phyloP scores from a whole-genome alignment of 2,888 invertebrate genomes.

The Aphodius sticticus region DNA sequence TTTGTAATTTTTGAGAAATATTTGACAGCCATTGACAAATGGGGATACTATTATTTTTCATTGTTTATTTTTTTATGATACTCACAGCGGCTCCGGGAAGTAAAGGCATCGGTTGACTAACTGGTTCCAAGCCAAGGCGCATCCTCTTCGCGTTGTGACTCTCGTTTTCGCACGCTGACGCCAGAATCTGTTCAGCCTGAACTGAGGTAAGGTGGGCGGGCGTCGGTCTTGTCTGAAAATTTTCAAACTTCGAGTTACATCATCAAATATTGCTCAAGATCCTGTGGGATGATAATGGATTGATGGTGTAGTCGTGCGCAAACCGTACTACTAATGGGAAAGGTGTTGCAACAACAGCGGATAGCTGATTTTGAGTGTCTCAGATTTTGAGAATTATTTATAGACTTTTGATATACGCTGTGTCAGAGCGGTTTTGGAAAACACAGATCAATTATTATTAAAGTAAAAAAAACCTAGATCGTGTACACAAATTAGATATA shows the following conservation, averaged over 20 bases:
- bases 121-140: conserved; percentile 94
- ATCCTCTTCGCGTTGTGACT: conserved; percentile 97
- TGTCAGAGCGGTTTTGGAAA: too few species aligned
- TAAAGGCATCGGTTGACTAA: conserved; percentile 88
- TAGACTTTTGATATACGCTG: too few species aligned
- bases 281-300: not conserved
- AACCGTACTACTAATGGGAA: not conserved
- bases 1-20: too few species aligned
- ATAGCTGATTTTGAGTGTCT: too few species aligned
- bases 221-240: conserved; percentile 84
- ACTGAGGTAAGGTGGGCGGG: conserved; percentile 97
- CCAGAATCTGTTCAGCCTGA: conserved; percentile 94
- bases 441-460: too few species aligned
- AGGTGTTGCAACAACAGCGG: not conserved
- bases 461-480: too few species aligned
- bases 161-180: conserved; percentile 96
- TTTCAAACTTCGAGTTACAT: conserved; percentile 24
- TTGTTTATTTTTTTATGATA: conserved; percentile 34
- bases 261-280: conserved; percentile 9
- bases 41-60: too few species aligned
- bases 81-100: conserved; percentile 71
- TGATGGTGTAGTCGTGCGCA: not conserved
- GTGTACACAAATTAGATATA: too few species aligned
- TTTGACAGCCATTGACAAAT: too few species aligned
- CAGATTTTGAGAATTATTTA: too few species aligned